Evolutionary conservation across 2,113 vertebrate genomes (phyloP).

Genomic region (Corythoichthys haematopterus): DNA sequence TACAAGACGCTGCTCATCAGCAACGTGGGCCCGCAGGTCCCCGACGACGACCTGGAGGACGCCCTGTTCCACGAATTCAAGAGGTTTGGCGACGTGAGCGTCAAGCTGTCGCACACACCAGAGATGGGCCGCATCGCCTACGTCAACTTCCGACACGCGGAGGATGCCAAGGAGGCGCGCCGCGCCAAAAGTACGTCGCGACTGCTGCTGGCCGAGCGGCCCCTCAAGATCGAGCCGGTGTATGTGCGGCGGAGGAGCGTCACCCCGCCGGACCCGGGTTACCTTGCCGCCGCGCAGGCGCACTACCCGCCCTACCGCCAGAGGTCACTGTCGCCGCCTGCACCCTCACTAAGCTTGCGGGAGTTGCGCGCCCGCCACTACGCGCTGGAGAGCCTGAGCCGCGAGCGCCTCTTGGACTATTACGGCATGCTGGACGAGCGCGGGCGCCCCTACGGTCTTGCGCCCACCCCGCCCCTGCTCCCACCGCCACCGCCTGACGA

Average conservation of each 20-base stretch:
- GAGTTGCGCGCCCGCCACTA: conserved; percentile 81
- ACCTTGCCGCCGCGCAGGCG: conserved; percentile 59
- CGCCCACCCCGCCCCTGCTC: conserved; percentile 74
- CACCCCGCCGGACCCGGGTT: conserved; percentile 80
- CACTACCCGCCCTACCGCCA: conserved; percentile 80
- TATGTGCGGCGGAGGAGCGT: conserved; percentile 78
- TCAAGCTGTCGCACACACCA: conserved; percentile 91
- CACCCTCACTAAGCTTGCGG: conserved; percentile 74
- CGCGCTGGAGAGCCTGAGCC: conserved; percentile 78
- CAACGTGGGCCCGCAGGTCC: conserved; percentile 88
- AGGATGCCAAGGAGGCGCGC: conserved; percentile 89
- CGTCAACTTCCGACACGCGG: conserved; percentile 91
- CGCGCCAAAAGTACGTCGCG: conserved; percentile 80
- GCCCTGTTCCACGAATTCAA: conserved; percentile 95
- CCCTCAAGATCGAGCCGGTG: conserved; percentile 90
- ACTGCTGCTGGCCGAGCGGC: conserved; percentile 85
- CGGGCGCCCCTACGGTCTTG: conserved; percentile 81
- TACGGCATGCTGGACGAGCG: conserved; percentile 89
- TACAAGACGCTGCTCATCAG: conserved; percentile 95
- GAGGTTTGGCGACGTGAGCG: conserved; percentile 93
- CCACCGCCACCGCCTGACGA: conserved; percentile 87
- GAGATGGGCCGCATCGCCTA: conserved; percentile 93
- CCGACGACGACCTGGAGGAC: conserved; percentile 93
- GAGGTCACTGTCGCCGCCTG: conserved; percentile 84
- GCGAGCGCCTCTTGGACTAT: conserved; percentile 86